phyloP scores from a whole-genome alignment of 2,113 vertebrate species.

The Xiphias gladius region DNA sequence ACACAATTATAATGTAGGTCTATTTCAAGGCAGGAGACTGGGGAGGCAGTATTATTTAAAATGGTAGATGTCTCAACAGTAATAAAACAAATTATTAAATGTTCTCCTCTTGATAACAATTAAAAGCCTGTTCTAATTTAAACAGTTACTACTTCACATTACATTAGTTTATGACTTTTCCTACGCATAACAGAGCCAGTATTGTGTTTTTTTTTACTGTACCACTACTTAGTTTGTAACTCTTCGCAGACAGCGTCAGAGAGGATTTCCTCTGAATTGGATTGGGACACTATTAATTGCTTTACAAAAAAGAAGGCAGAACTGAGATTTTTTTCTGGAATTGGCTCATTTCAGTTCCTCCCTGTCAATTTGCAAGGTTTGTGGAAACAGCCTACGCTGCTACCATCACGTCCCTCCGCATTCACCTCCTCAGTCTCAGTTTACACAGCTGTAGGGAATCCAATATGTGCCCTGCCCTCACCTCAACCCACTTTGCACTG shows the following conservation, averaged over 20 bases:
- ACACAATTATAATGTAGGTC: not conserved
- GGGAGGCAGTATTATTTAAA: too few relatives aligned
- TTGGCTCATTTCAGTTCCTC: not conserved
- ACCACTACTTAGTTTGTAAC: not conserved
- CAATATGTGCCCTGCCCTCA: conserved; percentile 27
- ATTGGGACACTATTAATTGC: too few relatives aligned
- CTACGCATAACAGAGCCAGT: not conserved
- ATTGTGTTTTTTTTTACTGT: not conserved
- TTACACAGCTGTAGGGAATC: conserved; percentile 64
- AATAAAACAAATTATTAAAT: not conserved
- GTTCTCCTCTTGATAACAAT: not conserved
- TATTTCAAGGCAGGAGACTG: not conserved
- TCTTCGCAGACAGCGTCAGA: not conserved
- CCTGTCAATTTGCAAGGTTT: not conserved
- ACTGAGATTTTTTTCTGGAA: not conserved
- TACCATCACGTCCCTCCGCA: conserved; percentile 55
- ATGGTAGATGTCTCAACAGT: not conserved
- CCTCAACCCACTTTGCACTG: not conserved
- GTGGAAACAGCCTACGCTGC: conserved; percentile 15
- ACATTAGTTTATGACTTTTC: not conserved
- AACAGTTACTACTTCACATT: too few relatives aligned
- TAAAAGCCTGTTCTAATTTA: not conserved
- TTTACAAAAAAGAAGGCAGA: too few relatives aligned
- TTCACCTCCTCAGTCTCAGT: conserved; percentile 39
- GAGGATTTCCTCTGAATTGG: not conserved